phyloP scores from a whole-genome alignment of 1,140 invertebrate species.

The Brachionus asplanchnoidis region DNA sequence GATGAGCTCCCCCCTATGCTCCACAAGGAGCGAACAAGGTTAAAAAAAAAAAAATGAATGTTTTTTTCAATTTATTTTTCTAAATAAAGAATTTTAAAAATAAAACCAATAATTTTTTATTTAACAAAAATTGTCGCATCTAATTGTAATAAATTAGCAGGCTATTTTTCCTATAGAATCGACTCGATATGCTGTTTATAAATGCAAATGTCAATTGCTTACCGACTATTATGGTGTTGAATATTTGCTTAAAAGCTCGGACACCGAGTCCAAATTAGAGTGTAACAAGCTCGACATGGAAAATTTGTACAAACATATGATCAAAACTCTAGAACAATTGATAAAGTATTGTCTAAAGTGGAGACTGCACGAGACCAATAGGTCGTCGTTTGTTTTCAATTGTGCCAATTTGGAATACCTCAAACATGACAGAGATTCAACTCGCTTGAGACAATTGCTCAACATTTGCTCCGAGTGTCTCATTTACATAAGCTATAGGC shows the following conservation, averaged over 20 bases:
- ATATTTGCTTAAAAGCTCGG: not conserved
- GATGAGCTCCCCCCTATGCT: too few species aligned
- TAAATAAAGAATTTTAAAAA: too few species aligned
- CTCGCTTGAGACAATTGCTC: not conserved
- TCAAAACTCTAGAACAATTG: not conserved
- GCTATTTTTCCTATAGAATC: too few species aligned
- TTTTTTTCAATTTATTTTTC: too few species aligned
- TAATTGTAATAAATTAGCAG: too few species aligned
- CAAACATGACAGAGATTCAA: not conserved
- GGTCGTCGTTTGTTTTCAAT: not conserved
- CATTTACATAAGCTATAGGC: conserved; percentile 6
- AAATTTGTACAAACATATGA: not conserved
- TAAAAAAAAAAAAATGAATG: too few species aligned
- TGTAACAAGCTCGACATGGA: not conserved
- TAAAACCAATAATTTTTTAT: too few species aligned
- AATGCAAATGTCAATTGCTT: conserved; percentile 28
- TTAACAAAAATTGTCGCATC: too few species aligned
- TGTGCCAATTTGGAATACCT: not conserved
- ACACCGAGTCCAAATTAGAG: not conserved
- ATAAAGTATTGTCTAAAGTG: not conserved
- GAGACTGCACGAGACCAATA: not conserved
- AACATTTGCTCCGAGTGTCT: conserved; percentile 17
- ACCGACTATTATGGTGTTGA: conserved; percentile 4
- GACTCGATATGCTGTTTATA: too few species aligned
- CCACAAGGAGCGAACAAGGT: too few species aligned